Evolutionary conservation across 2,797 vertebrate species (phyloP).

Genomic region (Xenopus petersii): DNA sequence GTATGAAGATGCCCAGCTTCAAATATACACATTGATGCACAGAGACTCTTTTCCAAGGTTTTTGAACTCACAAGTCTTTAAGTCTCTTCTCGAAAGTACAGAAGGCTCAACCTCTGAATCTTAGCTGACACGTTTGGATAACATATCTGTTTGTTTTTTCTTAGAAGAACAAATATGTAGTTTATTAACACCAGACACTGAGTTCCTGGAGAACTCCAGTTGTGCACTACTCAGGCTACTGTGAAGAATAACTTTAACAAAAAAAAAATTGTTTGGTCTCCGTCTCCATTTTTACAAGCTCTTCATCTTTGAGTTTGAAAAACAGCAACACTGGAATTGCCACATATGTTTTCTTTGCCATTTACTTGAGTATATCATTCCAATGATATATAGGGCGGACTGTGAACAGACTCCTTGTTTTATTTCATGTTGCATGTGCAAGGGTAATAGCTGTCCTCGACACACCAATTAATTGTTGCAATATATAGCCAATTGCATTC

Average conservation of each 20-base stretch:
- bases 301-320: constrained; percentile 61
- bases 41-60: constrained; percentile 98
- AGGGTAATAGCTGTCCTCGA: constrained; percentile 65
- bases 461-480: constrained; percentile 66
- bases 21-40: constrained; percentile 99
- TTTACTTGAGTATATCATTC: constrained; percentile 61
- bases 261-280: constrained; percentile 55
- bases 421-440: constrained; percentile 72
- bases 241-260: constrained; percentile 71
- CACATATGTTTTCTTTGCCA: constrained; percentile 65
- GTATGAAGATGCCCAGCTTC: constrained; percentile 97
- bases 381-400: constrained; percentile 61
- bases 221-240: constrained; percentile 84
- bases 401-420: constrained; percentile 65
- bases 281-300: constrained; percentile 69
- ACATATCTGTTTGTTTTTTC: constrained; percentile 61
- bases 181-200: constrained; percentile 73
- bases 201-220: constrained; percentile 80
- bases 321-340: constrained; percentile 63
- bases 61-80: constrained; percentile 98
- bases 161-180: constrained; percentile 59
- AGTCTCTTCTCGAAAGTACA: constrained; percentile 90
- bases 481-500: constrained; percentile 71
- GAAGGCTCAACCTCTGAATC: constrained; percentile 86
- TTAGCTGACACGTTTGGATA: constrained; percentile 69